phyloP scores from a whole-genome alignment of 2,113 vertebrate species.

The Sylvietta virens region DNA sequence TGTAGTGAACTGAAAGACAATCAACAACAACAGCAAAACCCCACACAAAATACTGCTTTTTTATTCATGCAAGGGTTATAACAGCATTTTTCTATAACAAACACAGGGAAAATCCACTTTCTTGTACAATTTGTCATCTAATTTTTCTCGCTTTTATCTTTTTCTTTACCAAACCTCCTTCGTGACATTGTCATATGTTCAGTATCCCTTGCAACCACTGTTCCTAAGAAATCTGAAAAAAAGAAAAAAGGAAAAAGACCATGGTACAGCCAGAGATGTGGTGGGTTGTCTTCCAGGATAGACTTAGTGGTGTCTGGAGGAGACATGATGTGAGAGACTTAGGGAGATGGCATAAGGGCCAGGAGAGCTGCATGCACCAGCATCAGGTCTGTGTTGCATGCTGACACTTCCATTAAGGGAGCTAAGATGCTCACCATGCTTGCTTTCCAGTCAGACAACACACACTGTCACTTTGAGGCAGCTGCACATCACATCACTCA shows the following conservation, averaged over 20 bases:
- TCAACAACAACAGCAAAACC: not conserved
- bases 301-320: not conserved
- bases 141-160: not conserved
- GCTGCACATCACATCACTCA: not conserved
- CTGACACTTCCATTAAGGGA: not conserved
- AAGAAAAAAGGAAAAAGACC: not conserved
- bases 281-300: not conserved
- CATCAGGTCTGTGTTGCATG: not conserved
- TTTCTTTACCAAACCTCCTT: not conserved
- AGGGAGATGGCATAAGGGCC: not conserved
- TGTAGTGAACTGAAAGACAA: not conserved
- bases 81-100: not conserved
- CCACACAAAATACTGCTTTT: not conserved
- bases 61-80: not conserved
- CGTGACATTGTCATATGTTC: not conserved
- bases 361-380: not conserved
- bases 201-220: not conserved
- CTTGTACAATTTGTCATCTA: not conserved
- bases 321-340: not conserved
- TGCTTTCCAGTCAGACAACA: not conserved
- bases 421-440: not conserved
- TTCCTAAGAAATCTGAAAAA: not conserved
- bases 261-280: not conserved
- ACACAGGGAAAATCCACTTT: not conserved
- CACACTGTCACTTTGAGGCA: not conserved